These are phyloP conservation scores for Ormia ochracea DNA, from an alignment of 2,888 invertebrate genomes.

Conservation along the genomic window DNA sequence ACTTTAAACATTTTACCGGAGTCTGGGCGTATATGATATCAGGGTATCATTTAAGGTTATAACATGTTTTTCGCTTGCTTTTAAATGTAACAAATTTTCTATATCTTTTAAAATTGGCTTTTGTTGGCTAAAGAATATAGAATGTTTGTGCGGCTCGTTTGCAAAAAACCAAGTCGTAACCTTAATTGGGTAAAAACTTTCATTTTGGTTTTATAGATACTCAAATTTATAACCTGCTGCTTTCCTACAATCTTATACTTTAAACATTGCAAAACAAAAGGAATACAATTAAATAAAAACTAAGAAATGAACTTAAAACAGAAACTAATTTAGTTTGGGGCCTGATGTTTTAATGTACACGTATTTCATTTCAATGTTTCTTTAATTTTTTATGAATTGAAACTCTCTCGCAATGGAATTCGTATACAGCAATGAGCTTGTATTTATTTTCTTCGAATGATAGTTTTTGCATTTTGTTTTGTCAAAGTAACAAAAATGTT, in stretches of 20 bases:
- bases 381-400: slow-evolving; percentile 7
- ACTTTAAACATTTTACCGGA: slow-evolving; percentile 67
- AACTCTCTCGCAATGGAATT: slow-evolving; percentile 49
- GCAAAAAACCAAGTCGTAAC: slow-evolving; percentile 58
- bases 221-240: neutral
- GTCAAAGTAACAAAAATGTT: slow-evolving; percentile 65
- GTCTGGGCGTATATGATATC: slow-evolving; percentile 76
- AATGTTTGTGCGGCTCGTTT: neutral
- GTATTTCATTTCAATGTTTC: neutral
- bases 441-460: slow-evolving; percentile 76
- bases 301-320: neutral
- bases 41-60: slow-evolving; percentile 74
- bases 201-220: neutral
- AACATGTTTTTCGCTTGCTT: slow-evolving; percentile 65
- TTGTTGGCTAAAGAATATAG: neutral
- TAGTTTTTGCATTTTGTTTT: slow-evolving; percentile 70
- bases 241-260: neutral
- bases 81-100: slow-evolving; percentile 30
- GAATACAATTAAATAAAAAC: slow-evolving; percentile 3
- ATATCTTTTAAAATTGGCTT: slow-evolving; percentile 48
- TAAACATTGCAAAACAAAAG: neutral
- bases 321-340: neutral
- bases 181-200: slow-evolving; percentile 46
- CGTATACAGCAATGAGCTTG: slow-evolving; percentile 74
- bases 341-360: neutral